These are phyloP conservation scores for Venustaconcha ellipsiformis DNA, from an alignment of 1,140 invertebrate species.

Conservation along the genomic window DNA sequence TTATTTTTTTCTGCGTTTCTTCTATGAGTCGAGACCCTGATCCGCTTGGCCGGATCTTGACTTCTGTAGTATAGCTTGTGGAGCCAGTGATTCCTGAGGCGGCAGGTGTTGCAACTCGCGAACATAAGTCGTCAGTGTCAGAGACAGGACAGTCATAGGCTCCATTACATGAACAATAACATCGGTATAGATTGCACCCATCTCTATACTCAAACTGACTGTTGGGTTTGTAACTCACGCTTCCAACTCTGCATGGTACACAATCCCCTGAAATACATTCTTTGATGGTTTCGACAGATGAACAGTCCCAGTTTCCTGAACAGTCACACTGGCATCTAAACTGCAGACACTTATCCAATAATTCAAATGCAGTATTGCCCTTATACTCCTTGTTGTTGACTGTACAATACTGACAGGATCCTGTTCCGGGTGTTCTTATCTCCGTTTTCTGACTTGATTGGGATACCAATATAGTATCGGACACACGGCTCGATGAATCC, in stretches of 20 bases:
- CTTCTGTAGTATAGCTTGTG: neutral
- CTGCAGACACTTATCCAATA: slow-evolving; percentile 22
- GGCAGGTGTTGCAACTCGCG: neutral
- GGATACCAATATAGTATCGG: slow-evolving; percentile 8
- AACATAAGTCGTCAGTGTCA: slow-evolving; percentile 31
- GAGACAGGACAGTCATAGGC: slow-evolving; percentile 39
- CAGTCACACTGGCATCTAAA: slow-evolving; percentile 32
- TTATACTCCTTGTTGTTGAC: slow-evolving; percentile 16
- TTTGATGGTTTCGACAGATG: slow-evolving; percentile 1
- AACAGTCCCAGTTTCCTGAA: slow-evolving; percentile 8
- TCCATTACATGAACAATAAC: slow-evolving; percentile 42
- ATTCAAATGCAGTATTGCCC: slow-evolving; percentile 19
- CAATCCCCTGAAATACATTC: slow-evolving; percentile 37
- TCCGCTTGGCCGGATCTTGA: neutral
- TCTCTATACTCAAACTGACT: slow-evolving; percentile 37
- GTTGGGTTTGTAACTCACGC: slow-evolving; percentile 24
- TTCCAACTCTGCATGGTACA: slow-evolving; percentile 36
- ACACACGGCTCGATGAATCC: neutral
- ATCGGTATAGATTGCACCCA: slow-evolving; percentile 43
- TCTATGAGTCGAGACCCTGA: neutral
- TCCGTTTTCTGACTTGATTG: slow-evolving; percentile 8
- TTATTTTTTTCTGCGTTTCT: neutral
- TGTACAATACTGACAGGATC: slow-evolving; percentile 7
- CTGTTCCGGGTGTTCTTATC: slow-evolving; percentile 4
- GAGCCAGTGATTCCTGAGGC: slow-evolving; percentile 11